Percentiles rank a stretch among this genome's conserved stretches.
phyloP scores from a whole-genome alignment of 2,113 vertebrate species.

The Python bivittatus region DNA sequence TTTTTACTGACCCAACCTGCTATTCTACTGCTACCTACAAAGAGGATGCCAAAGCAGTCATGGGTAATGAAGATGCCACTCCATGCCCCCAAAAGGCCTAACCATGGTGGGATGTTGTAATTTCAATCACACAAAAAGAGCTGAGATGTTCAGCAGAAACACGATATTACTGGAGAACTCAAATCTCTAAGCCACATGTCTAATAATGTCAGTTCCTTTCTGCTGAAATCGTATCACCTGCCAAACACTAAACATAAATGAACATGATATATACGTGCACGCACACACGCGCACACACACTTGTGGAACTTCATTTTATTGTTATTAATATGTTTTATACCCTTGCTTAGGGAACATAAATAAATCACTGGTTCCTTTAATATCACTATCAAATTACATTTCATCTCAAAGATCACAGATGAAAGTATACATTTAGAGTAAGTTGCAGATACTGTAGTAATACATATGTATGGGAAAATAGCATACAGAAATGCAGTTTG shows the following conservation, averaged over 20 bases:
- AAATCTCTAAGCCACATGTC: neutral
- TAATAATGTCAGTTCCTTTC: neutral
- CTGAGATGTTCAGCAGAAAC: neutral
- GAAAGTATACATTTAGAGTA: neutral
- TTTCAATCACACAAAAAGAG: neutral
- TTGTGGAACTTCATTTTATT: neutral
- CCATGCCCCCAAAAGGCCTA: neutral
- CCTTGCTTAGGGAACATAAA: neutral
- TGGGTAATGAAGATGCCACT: neutral
- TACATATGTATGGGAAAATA: neutral
- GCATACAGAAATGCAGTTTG: neutral
- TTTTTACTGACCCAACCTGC: neutral
- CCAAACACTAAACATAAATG: neutral
- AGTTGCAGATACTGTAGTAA: neutral
- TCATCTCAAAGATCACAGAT: neutral
- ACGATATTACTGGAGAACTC: neutral
- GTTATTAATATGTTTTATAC: neutral
- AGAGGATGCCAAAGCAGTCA: neutral
- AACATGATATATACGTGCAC: neutral
- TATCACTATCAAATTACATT: neutral
- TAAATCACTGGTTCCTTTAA: neutral
- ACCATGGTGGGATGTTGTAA: neutral
- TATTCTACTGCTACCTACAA: neutral
- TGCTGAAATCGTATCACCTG: neutral
- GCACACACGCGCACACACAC: neutral